Conservation (phyloP, 2,113 vertebrate species). For the Odobenus rosmarus region DNA sequence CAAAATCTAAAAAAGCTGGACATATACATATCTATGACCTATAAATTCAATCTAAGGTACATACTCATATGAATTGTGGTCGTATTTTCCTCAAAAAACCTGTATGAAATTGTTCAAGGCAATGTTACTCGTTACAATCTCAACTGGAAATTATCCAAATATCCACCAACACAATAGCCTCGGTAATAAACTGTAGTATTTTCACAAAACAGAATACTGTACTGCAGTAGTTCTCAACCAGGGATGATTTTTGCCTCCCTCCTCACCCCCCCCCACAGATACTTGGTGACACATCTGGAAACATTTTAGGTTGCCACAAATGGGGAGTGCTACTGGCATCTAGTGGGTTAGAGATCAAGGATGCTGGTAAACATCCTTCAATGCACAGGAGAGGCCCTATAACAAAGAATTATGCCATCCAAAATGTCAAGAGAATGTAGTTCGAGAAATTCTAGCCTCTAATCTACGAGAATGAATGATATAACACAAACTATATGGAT, state of each 20-base stretch:
- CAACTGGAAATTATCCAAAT: conserved; percentile 34
- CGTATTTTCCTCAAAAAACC: neutral
- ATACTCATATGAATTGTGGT: conserved; percentile 12
- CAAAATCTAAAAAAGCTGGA: conserved; percentile 16
- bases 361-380: neutral
- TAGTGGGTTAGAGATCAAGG: neutral
- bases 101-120: neutral
- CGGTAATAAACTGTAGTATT: neutral
- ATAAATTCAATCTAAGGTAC: conserved; percentile 1
- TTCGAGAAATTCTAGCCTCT: conserved; percentile 5
- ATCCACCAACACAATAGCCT: neutral
- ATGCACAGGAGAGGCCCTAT: neutral
- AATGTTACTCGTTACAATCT: neutral
- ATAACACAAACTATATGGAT: neutral
- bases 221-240: neutral
- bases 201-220: neutral
- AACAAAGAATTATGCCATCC: neutral
- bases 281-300: neutral
- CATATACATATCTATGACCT: neutral
- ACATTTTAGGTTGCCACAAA: neutral
- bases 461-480: neutral
- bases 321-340: neutral
- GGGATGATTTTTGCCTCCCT: neutral
- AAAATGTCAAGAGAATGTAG: neutral
- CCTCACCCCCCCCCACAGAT: neutral